phyloP scores from a whole-genome alignment of 2,113 vertebrate species.

The Xiphophorus couchianus region DNA sequence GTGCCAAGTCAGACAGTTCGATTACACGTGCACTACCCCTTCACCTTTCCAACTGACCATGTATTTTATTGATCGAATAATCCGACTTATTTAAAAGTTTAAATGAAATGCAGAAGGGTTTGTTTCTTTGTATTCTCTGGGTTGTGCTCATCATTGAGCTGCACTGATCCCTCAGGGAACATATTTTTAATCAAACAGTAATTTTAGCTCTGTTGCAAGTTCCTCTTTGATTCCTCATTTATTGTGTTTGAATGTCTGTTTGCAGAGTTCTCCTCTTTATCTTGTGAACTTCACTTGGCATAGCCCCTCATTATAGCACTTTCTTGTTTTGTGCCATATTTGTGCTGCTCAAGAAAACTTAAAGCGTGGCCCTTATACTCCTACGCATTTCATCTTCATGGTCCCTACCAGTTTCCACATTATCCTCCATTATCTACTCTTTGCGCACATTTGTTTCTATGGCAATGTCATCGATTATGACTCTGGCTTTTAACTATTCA shows the following conservation, averaged over 20 bases:
- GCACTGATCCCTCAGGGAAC: constrained; percentile 37
- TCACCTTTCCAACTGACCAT: constrained; percentile 28
- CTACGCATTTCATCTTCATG: constrained; percentile 18
- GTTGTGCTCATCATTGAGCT: constrained; percentile 14
- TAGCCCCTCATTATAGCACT: constrained; percentile 22
- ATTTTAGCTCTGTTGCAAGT: constrained; percentile 19
- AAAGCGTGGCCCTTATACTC: constrained; percentile 11
- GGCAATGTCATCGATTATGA: constrained; percentile 28
- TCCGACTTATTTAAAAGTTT: constrained; percentile 27
- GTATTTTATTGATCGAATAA: constrained; percentile 32
- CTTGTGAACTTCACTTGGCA: constrained; percentile 11
- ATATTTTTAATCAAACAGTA: constrained; percentile 41
- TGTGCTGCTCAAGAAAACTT: background rate
- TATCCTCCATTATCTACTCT: constrained; percentile 7
- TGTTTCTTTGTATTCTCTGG: constrained; percentile 20
- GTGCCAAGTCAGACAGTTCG: constrained; percentile 16
- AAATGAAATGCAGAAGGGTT: constrained; percentile 20
- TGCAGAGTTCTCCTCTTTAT: constrained; percentile 13
- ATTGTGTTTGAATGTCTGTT: constrained; percentile 20
- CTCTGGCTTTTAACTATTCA: constrained; percentile 17
- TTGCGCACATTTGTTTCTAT: constrained; percentile 20
- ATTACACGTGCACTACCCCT: constrained; percentile 38
- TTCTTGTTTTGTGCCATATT: constrained; percentile 7
- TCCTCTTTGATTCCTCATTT: constrained; percentile 41
- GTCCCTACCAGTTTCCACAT: constrained; percentile 18